phyloP scores from a whole-genome alignment of 2,797 vertebrate species.

The Cossypha caffra region DNA sequence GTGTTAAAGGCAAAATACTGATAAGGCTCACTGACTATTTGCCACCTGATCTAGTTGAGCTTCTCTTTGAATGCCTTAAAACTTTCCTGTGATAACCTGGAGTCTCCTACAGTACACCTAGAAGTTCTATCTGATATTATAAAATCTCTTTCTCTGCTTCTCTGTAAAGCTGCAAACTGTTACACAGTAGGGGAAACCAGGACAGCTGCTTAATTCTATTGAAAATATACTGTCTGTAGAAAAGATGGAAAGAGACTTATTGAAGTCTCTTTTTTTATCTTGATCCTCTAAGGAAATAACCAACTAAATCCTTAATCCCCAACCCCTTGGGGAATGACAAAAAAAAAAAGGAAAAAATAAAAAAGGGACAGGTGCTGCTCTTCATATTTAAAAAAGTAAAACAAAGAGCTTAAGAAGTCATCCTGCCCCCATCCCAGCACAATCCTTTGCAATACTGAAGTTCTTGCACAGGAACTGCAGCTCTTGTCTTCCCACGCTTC shows the following conservation, averaged over 20 bases:
- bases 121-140: background rate
- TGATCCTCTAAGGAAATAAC: conserved; percentile 56
- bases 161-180: background rate
- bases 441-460: background rate
- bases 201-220: conserved; percentile 26
- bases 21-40: background rate
- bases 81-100: background rate
- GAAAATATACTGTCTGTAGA: conserved; percentile 16
- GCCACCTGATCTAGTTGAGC: background rate
- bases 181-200: background rate
- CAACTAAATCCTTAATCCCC: conserved; percentile 50
- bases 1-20: background rate
- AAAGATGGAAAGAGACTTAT: conserved; percentile 14
- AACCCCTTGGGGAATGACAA: accelerated
- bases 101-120: background rate
- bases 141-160: background rate
- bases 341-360: background rate
- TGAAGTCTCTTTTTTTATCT: conserved; percentile 35
- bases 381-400: background rate
- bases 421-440: background rate
- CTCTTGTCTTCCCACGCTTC: conserved; percentile 7
- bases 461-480: background rate
- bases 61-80: background rate
- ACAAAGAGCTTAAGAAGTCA: background rate
- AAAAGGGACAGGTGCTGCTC: background rate